These are phyloP conservation scores for Oryzias sinensis DNA, from an alignment of 2,797 vertebrate genomes.

Conservation along the genomic window DNA sequence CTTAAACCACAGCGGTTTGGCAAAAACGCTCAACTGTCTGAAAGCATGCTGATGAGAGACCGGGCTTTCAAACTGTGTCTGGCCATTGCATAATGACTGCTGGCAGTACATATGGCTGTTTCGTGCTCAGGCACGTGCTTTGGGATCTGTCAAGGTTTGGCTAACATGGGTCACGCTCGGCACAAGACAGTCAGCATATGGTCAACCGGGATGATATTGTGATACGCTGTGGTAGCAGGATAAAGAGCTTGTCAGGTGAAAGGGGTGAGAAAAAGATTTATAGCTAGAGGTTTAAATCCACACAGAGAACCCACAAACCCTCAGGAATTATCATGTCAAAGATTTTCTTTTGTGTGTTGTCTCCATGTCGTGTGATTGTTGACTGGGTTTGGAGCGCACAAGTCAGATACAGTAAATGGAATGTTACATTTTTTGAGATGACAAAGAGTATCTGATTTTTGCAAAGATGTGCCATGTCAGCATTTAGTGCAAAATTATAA, in stretches of 20 bases:
- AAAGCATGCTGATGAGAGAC: constrained; percentile 22
- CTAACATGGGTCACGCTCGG: not conserved
- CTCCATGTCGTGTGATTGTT: not conserved
- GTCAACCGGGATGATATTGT: constrained; percentile 15
- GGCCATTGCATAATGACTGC: constrained; percentile 29
- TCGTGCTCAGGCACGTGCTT: constrained; percentile 13
- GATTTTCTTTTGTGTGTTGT: constrained; percentile 19
- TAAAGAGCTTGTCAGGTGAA: constrained; percentile 49
- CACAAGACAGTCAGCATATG: constrained; percentile 20
- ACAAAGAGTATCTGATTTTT: not conserved
- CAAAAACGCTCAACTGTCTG: constrained; percentile 11
- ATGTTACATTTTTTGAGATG: not conserved
- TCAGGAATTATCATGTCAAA: constrained; percentile 12
- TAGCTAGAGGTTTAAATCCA: constrained; percentile 29
- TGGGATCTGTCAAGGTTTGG: constrained; percentile 7
- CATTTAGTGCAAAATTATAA: no score
- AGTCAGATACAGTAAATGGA: not conserved
- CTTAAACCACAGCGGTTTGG: constrained; percentile 5
- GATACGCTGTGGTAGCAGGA: constrained; percentile 32
- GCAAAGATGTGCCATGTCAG: constrained; percentile 7
- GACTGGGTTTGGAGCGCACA: constrained; percentile 11
- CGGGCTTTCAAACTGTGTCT: constrained; percentile 12
- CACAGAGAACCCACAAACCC: constrained; percentile 11
- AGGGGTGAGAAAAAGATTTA: constrained; percentile 39
- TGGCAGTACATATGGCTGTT: constrained; percentile 21